Conservation (phyloP, 2,888 invertebrate genomes). For the Pediacus dermestoides region DNA sequence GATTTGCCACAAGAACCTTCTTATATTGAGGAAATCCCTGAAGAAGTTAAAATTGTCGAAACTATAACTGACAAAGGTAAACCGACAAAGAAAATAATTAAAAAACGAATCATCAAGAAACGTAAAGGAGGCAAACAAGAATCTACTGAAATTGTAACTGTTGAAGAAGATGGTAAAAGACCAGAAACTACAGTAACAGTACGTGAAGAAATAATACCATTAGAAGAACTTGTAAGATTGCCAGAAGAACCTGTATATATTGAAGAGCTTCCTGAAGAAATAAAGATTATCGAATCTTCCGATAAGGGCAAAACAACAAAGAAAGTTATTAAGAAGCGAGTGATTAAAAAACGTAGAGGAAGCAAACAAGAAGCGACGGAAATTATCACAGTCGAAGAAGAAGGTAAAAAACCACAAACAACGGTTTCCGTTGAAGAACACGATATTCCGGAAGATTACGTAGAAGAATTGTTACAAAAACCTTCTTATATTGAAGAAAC, state of each 20-base stretch:
- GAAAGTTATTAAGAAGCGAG: conserved; percentile 40
- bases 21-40: conserved; percentile 19
- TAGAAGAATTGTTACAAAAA: conserved; percentile 28
- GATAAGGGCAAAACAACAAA: conserved; percentile 30
- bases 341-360: conserved; percentile 43
- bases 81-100: conserved; percentile 22
- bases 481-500: conserved; percentile 25
- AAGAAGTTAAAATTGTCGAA: conserved; percentile 15
- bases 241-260: conserved; percentile 25
- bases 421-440: conserved; percentile 35
- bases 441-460: conserved; percentile 35
- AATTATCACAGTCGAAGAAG: conserved; percentile 37
- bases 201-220: conserved; percentile 14
- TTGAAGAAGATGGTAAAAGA: conserved; percentile 44
- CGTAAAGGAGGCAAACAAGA: conserved; percentile 37
- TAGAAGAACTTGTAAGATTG: conserved; percentile 28
- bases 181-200: conserved; percentile 35
- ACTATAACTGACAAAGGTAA: conserved; percentile 14
- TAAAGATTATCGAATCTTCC: conserved; percentile 36
- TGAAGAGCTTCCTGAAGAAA: conserved; percentile 48
- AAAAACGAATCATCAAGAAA: conserved; percentile 17
- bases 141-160: conserved; percentile 39
- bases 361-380: conserved; percentile 38
- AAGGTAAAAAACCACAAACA: conserved; percentile 35
- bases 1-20: conserved; percentile 15